Evolutionary conservation across 2,797 vertebrate species (phyloP).

Genomic region (Macroramphosus scolopax): DNA sequence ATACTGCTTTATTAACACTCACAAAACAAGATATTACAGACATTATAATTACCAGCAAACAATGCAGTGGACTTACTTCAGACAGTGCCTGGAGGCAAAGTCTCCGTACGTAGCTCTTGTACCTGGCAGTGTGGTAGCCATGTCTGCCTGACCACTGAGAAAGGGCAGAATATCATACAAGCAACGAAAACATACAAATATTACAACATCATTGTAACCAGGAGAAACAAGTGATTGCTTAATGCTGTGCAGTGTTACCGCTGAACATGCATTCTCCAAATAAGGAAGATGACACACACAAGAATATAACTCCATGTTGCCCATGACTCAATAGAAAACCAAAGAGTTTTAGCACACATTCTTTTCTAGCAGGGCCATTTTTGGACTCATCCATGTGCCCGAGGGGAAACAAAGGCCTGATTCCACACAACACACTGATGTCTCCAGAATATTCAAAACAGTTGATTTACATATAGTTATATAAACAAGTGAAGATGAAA

Average conservation of each 20-base stretch:
- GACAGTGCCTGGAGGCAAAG: slow-evolving; percentile 9
- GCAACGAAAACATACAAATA: no score
- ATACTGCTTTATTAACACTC: slow-evolving; percentile 7
- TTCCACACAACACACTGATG: neutral
- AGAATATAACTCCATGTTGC: no score
- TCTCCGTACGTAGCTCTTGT: slow-evolving; percentile 13
- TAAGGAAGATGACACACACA: no score
- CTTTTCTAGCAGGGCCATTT: neutral
- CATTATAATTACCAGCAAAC: neutral
- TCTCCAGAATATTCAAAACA: neutral
- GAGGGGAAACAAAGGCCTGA: neutral
- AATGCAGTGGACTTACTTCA: neutral
- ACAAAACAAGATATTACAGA: slow-evolving; percentile 1
- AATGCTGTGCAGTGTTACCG: no score
- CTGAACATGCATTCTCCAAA: no score
- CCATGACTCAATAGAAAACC: neutral
- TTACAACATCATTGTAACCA: no score
- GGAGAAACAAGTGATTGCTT: no score
- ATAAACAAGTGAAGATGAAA: neutral
- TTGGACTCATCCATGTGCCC: slow-evolving; percentile 2
- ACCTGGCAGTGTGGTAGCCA: no score
- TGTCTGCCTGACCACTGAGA: no score
- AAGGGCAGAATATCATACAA: no score
- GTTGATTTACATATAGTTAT: neutral
- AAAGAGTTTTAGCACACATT: neutral